phyloP scores from a whole-genome alignment of 1,140 invertebrate species.

The Drosophila nannoptera region DNA sequence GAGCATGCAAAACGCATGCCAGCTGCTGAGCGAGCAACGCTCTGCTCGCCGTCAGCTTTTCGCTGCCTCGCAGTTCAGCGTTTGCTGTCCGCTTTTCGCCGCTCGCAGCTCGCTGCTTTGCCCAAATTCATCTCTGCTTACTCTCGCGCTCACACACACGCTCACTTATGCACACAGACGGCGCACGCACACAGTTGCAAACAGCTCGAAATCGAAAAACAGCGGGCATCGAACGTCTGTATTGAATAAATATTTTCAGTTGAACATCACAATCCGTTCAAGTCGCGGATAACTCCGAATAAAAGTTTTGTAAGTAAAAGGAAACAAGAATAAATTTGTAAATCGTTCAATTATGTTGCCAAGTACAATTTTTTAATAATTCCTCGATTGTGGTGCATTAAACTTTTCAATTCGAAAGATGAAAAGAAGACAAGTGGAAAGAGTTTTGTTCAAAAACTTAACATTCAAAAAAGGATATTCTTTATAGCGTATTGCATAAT shows the following conservation, averaged over 20 bases:
- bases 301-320: constrained; percentile 79
- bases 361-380: constrained; percentile 1
- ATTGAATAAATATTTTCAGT: constrained; percentile 79
- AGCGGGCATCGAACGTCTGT: constrained; percentile 77
- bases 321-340: constrained; percentile 21
- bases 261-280: constrained; percentile 80
- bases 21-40: constrained; percentile 23
- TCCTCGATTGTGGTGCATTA: constrained; percentile 8
- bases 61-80: neutral
- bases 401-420: constrained; percentile 17
- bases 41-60: too few relatives aligned
- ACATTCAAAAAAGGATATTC: constrained; percentile 14
- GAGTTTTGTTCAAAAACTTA: constrained; percentile 16
- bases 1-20: constrained; percentile 43
- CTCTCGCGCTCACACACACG: constrained; percentile 41
- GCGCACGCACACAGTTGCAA: constrained; percentile 53
- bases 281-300: constrained; percentile 79
- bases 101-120: constrained; percentile 31
- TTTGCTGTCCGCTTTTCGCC: neutral
- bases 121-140: constrained; percentile 52
- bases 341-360: constrained; percentile 4
- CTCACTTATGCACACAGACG: constrained; percentile 15
- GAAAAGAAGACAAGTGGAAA: constrained; percentile 5
- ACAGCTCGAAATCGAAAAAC: constrained; percentile 65
- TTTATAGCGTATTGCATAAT: constrained; percentile 29